Conservation (phyloP, 2,113 vertebrate genomes). For the Takifugu bimaculatus region DNA sequence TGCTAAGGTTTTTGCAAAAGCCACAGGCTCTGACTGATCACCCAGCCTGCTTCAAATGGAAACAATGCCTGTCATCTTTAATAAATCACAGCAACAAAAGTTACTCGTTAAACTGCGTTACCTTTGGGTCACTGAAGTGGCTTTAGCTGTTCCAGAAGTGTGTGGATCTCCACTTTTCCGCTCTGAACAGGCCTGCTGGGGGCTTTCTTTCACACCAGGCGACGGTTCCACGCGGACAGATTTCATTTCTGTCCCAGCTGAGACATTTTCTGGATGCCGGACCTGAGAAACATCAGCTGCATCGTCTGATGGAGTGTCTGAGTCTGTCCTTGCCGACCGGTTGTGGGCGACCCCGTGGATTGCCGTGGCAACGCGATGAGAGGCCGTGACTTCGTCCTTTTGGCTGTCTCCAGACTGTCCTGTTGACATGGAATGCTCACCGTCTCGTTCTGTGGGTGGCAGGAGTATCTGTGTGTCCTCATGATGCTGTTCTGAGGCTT, state of each 20-base stretch:
- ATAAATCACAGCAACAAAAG: not conserved
- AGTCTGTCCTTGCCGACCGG: not conserved
- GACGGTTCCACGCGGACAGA: not conserved
- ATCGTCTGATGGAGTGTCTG: constrained; percentile 1
- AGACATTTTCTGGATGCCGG: not conserved
- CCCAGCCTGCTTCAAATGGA: constrained; percentile 19
- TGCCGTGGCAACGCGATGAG: not conserved
- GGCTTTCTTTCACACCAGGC: not conserved
- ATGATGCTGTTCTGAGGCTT: not conserved
- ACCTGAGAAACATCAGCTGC: not conserved
- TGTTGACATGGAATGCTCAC: not conserved
- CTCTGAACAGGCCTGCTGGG: not conserved
- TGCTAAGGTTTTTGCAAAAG: constrained; percentile 12
- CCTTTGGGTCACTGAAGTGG: constrained; percentile 8
- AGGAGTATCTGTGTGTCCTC: not conserved
- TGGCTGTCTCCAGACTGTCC: not conserved
- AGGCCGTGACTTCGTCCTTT: not conserved
- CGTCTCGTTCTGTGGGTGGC: not conserved
- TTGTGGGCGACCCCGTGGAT: not conserved
- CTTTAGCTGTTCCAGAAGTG: not conserved
- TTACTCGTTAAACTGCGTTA: constrained; percentile 3
- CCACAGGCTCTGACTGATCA: not conserved
- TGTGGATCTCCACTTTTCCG: not conserved
- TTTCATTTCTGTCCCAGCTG: not conserved
- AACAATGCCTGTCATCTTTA: not conserved